A percentile compares a stretch with the other conserved stretches of the same genome.
Evolutionary conservation across 1,140 invertebrate species (phyloP).

Genomic region (Formica selysi): DNA sequence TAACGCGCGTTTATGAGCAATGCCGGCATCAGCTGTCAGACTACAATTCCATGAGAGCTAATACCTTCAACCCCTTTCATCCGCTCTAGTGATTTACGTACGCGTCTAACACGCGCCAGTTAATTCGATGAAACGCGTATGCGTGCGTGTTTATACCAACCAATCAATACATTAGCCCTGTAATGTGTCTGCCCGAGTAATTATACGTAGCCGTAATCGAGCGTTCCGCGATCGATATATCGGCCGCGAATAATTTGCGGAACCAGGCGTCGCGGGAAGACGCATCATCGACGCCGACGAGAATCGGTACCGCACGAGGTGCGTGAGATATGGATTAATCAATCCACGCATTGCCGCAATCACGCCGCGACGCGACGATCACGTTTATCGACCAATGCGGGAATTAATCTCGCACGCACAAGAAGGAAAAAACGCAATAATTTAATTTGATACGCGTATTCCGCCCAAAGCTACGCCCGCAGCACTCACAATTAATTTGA

Average conservation of each 20-base stretch:
- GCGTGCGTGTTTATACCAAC: background rate
- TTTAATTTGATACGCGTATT: conserved; percentile 13
- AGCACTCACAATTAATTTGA: conserved; percentile 33
- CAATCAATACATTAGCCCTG: conserved; percentile 47
- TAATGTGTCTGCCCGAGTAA: conserved; percentile 13
- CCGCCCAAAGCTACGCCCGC: background rate
- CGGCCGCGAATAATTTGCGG: conserved; percentile 36
- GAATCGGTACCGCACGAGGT: conserved; percentile 3
- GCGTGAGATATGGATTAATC: conserved; percentile 20
- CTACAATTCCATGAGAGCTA: conserved; percentile 46
- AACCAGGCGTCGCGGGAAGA: background rate
- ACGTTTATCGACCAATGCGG: background rate
- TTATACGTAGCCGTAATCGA: conserved; percentile 49
- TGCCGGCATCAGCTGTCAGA: conserved; percentile 17
- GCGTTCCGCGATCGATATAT: conserved; percentile 49
- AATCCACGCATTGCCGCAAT: background rate
- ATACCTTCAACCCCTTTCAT: conserved; percentile 46
- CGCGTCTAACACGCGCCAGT: conserved; percentile 22
- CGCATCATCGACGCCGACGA: background rate
- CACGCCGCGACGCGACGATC: background rate
- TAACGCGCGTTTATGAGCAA: conserved; percentile 51
- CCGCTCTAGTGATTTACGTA: conserved; percentile 41
- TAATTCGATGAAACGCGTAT: conserved; percentile 4
- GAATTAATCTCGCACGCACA: conserved; percentile 4
- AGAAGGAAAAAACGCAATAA: conserved; percentile 1